Percentiles rank a stretch among this genome's conserved stretches.
Conservation (phyloP, 2,888 invertebrate genomes). For the Caenorhabditis macrosperma region DNA sequence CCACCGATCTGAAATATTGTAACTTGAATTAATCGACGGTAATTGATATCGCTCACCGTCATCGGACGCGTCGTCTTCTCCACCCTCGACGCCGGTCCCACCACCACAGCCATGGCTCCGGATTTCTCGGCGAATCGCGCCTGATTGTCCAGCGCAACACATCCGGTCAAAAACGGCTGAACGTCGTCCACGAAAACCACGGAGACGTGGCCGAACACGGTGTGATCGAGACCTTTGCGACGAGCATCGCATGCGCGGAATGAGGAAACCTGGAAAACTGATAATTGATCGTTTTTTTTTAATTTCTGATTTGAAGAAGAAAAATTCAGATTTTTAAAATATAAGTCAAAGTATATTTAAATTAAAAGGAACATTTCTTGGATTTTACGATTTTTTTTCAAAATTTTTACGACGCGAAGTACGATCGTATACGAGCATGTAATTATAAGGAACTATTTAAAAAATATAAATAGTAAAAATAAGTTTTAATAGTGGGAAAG, state of each 20-base stretch:
- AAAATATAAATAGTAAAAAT: too few relatives aligned
- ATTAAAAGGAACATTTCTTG: too few relatives aligned
- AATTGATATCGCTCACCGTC: conserved; percentile 40
- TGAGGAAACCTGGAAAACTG: conserved; percentile 66
- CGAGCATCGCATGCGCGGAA: conserved; percentile 70
- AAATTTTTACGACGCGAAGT: too few relatives aligned
- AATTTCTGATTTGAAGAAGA: too few relatives aligned
- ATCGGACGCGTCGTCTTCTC: conserved; percentile 59
- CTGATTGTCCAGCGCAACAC: conserved; percentile 73
- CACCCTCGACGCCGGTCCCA: conserved; percentile 67
- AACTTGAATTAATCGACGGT: not conserved
- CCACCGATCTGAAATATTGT: conserved; percentile 61
- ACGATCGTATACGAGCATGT: too few relatives aligned
- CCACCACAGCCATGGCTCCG: conserved; percentile 70
- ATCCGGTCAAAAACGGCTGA: conserved; percentile 71
- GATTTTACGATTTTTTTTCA: too few relatives aligned
- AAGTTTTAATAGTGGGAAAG: too few relatives aligned
- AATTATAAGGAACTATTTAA: too few relatives aligned
- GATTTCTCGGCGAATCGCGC: conserved; percentile 72
- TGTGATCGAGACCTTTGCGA: conserved; percentile 67
- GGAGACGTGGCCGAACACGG: conserved; percentile 69
- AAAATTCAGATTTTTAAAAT: too few relatives aligned
- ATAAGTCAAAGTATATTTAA: too few relatives aligned
- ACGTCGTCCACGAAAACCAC: conserved; percentile 75
- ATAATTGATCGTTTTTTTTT: too few relatives aligned